Evolutionary conservation across 2,888 invertebrate species (phyloP).

Genomic region (Watsonalla cultraria): DNA sequence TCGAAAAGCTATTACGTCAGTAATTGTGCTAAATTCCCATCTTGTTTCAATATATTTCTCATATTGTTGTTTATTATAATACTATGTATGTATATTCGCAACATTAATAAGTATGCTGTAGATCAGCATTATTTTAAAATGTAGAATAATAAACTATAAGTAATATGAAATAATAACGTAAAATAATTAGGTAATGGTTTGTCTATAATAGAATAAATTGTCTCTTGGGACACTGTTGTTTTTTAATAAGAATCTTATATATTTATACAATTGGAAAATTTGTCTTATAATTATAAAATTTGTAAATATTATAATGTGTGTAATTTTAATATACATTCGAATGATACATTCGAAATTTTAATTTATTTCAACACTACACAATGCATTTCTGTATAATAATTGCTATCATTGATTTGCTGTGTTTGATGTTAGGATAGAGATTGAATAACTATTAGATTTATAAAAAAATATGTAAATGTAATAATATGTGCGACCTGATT

Average conservation of each 20-base stretch:
- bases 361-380: constrained; percentile 16
- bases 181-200: constrained; percentile 9
- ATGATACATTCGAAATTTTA: constrained; percentile 10
- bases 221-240: constrained; percentile 25
- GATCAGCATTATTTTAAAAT: too few species aligned
- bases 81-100: too few species aligned
- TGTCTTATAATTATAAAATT: constrained; percentile 26
- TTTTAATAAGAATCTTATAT: constrained; percentile 37
- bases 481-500: constrained; percentile 55
- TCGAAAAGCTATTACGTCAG: too few species aligned
- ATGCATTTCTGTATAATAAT: constrained; percentile 55
- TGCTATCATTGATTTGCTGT: constrained; percentile 59
- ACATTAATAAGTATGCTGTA: too few species aligned
- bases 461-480: constrained; percentile 16
- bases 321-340: constrained; percentile 11
- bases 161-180: constrained; percentile 5
- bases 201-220: constrained; percentile 13
- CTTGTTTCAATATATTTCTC: too few species aligned
- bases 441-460: constrained; percentile 17
- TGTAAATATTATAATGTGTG: constrained; percentile 20
- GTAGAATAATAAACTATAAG: constrained; percentile 1
- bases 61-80: too few species aligned
- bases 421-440: constrained; percentile 66
- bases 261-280: constrained; percentile 35
- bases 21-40: too few species aligned